phyloP scores from a whole-genome alignment of 92 coral and sea anemone genomes.

The Heteractis magnifica region DNA sequence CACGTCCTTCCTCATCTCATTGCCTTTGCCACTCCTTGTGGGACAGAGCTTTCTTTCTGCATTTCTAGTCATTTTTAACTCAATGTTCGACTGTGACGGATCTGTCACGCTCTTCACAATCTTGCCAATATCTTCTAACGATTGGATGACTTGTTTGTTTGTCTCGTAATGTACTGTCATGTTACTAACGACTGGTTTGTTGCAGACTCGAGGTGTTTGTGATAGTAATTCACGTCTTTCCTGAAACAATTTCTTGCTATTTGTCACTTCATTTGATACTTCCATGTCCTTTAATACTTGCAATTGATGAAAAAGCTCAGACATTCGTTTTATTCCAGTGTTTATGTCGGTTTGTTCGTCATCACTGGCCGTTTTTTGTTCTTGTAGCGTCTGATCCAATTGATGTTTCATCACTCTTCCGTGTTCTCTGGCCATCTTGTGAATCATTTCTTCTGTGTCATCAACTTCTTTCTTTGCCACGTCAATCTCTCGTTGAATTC shows the following conservation, averaged over 20 bases:
- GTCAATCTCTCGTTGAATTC: background rate
- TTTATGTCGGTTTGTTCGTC: background rate
- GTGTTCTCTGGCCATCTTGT: background rate
- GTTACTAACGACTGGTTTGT: background rate
- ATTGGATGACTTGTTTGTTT: background rate
- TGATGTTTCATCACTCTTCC: background rate
- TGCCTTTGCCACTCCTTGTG: background rate
- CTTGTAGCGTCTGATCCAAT: background rate
- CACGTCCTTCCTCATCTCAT: background rate
- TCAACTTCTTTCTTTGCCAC: background rate
- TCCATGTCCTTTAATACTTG: background rate
- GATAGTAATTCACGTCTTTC: background rate
- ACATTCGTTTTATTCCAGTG: background rate
- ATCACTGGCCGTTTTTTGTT: background rate
- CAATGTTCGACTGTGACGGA: background rate
- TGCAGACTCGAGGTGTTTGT: background rate
- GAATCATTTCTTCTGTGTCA: background rate
- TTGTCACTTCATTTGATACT: background rate
- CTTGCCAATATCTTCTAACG: background rate
- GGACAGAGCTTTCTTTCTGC: background rate
- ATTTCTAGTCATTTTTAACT: slow-evolving; percentile 2
- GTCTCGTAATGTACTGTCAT: background rate
- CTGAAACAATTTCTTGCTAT: background rate
- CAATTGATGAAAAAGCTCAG: background rate
- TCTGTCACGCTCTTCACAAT: slow-evolving; percentile 19